Evolutionary conservation across 2,113 vertebrate genomes (phyloP).

Genomic region (Dicentrarchus labrax): DNA sequence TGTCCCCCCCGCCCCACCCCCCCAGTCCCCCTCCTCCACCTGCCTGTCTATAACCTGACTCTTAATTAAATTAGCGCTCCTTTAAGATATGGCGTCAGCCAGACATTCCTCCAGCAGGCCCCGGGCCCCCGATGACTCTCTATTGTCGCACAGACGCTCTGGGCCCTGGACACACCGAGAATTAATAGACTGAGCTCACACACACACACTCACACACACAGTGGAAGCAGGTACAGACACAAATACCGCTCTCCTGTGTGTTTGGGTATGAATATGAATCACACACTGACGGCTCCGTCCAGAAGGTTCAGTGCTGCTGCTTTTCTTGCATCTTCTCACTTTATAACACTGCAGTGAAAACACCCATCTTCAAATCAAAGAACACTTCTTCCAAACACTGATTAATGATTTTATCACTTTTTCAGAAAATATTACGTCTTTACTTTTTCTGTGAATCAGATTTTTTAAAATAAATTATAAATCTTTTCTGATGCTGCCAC

Average conservation of each 20-base stretch:
- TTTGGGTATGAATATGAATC: background rate
- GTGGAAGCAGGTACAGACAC: background rate
- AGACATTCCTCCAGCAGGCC: constrained; percentile 64
- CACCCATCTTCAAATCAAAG: background rate
- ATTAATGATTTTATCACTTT: background rate
- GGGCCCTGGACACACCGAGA: constrained; percentile 60
- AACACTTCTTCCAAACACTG: background rate
- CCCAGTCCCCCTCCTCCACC: background rate
- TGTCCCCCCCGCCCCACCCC: background rate
- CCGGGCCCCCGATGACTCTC: constrained; percentile 62
- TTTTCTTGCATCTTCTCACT: background rate
- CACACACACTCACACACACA: constrained; percentile 23
- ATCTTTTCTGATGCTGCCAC: too few relatives aligned
- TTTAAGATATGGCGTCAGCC: constrained; percentile 59
- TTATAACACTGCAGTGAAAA: background rate
- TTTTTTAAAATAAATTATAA: too few relatives aligned
- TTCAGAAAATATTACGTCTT: too few relatives aligned
- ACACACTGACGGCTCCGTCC: background rate
- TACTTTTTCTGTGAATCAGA: too few relatives aligned
- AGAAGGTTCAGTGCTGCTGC: constrained; percentile 1
- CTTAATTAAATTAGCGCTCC: constrained; percentile 74
- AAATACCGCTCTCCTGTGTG: background rate
- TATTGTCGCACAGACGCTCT: constrained; percentile 63
- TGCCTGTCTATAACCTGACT: constrained; percentile 37
- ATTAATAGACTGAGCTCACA: constrained; percentile 58